Evolutionary conservation across 2,888 invertebrate species (phyloP), one percentile per base, ranked within the genome.

Genomic region (Zaprionus lineosus): DNA sequence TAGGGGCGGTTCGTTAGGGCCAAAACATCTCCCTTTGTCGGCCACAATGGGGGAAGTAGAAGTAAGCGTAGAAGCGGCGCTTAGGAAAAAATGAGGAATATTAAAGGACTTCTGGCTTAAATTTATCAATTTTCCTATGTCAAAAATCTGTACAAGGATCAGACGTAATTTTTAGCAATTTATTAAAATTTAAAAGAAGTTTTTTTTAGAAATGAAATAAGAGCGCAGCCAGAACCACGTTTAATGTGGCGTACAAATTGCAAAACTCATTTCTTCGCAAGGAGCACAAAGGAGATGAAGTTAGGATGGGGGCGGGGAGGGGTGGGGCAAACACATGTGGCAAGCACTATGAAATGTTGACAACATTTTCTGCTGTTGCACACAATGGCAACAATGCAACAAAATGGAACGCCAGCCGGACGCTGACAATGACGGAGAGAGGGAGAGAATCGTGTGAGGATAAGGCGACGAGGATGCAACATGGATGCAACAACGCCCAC

Each of bases 301-400:
- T 15, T 3, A 37, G 5, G 12, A 39, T 18, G 15, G 33, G 12
- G 26, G 21, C 19, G 29, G 14, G 34, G 18, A 12, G 7, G 24
- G 26, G 21, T 5, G 40, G 26, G 11, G 16, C 33, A 24, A 51
- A 57, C 52, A 43, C 31, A 61, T 55, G 50, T 33, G 64, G 41
- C 47, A 15, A 43, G 59, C 56, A 33, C 37, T 59, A 68, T 58
- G 60, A 68, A 74, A 74, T 75, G 72, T 68, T 64, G 81, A 68
- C 71, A 79, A 64, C 47, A 73, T 67, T 75, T 75, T 75, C 72
- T 71, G 72, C 72, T 72, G 62, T 63, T 68, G 64, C 60, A 68
- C 72, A 66, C 47, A 68, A 63, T 44, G 46, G 39, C 28, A 51
- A 57, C 48, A 40, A 28, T 26, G 53, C 62, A 59, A 21, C 44